A percentile compares a stretch with the other conserved stretches of the same genome.
These are phyloP conservation scores for Trachemys scripta DNA, from an alignment of 2,113 vertebrate species.

Conservation along the genomic window DNA sequence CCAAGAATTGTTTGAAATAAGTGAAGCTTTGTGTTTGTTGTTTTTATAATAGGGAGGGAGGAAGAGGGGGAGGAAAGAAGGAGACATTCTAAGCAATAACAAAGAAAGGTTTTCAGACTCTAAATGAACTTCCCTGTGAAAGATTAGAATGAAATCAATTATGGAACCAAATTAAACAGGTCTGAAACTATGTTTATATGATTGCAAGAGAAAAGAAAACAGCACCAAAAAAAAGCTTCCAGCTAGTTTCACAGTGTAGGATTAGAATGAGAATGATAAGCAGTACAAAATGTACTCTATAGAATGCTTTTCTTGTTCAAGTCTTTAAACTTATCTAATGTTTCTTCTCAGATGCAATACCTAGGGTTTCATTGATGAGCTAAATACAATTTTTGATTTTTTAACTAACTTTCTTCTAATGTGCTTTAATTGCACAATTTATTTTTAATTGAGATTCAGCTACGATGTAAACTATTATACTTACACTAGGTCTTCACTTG, in stretches of 20 bases:
- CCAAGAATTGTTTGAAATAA: slow-evolving; percentile 22
- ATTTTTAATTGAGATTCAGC: slow-evolving; percentile 25
- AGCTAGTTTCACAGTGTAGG: background rate
- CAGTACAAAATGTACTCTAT: background rate
- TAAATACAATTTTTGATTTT: slow-evolving; percentile 39
- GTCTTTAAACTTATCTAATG: slow-evolving; percentile 33
- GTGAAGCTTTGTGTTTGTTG: background rate
- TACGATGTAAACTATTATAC: background rate
- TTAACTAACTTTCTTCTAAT: slow-evolving; percentile 41
- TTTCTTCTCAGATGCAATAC: slow-evolving; percentile 12
- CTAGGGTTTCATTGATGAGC: background rate
- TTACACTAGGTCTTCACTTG: background rate
- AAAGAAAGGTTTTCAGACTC: background rate
- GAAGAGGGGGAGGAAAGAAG: slow-evolving; percentile 9
- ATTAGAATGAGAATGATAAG: slow-evolving; percentile 47
- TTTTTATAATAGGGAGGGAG: background rate
- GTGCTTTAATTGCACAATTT: slow-evolving; percentile 53
- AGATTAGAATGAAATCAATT: slow-evolving; percentile 26
- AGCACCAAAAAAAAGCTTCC: background rate
- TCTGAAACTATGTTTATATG: background rate
- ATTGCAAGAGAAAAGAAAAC: background rate
- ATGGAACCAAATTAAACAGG: slow-evolving; percentile 40
- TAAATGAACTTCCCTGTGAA: slow-evolving; percentile 19
- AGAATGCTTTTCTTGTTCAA: background rate
- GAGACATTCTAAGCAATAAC: background rate